These are phyloP conservation scores for Lindbergichthys nudifrons DNA, from an alignment of 2,797 vertebrate genomes.

Conservation along the genomic window DNA sequence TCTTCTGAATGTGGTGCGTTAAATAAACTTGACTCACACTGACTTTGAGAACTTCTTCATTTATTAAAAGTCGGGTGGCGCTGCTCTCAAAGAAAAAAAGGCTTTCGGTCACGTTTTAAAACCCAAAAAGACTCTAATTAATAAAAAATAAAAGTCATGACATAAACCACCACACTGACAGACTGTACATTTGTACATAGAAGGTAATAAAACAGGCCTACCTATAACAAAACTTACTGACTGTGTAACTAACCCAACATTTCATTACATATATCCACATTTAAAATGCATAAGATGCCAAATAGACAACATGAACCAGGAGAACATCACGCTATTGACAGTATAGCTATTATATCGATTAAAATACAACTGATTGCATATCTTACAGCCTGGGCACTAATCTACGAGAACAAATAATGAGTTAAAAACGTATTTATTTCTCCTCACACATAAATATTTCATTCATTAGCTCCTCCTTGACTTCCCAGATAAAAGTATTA, in stretches of 20 bases:
- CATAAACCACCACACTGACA: conserved; percentile 53
- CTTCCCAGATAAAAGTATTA: too few species aligned
- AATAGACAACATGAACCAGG: conserved; percentile 10
- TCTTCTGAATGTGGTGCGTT: background rate
- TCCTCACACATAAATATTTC: too few species aligned
- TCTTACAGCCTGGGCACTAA: background rate
- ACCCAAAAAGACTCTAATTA: conserved; percentile 36
- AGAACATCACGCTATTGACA: conserved; percentile 15
- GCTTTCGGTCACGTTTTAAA: conserved; percentile 38
- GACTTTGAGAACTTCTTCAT: conserved; percentile 71
- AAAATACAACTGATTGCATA: conserved; percentile 22
- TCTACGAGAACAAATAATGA: too few species aligned
- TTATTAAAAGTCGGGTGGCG: conserved; percentile 62
- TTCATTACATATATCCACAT: conserved; percentile 11
- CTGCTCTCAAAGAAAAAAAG: conserved; percentile 48
- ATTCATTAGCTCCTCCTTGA: too few species aligned
- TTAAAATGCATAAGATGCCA: conserved; percentile 26
- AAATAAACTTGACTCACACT: conserved; percentile 45
- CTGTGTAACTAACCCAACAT: conserved; percentile 11
- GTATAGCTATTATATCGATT: background rate
- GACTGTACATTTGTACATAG: conserved; percentile 80
- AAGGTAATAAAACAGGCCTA: conserved; percentile 34
- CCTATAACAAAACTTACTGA: conserved; percentile 4
- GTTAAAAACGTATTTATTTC: too few species aligned
- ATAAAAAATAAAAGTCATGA: conserved; percentile 44